Evolutionary conservation across 2,113 vertebrate species (phyloP), one percentile per base, ranked within the genome.

Genomic region (Grammomys dolichurus): DNA sequence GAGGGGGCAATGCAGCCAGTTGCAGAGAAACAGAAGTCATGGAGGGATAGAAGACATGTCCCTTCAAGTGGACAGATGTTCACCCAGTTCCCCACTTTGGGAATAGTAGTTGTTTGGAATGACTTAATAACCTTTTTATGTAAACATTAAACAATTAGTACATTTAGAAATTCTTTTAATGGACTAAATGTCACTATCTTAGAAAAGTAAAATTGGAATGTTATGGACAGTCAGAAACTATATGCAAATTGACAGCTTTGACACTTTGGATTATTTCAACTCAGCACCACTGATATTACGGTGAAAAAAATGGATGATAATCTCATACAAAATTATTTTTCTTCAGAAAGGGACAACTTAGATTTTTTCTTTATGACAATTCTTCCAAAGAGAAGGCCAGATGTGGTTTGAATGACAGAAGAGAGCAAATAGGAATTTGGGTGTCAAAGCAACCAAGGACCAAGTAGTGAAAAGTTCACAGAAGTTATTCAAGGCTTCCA

Each of bases 401-500:
- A 87, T 69, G 81, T 86, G 51, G 95, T 95, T 76, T 86, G 63
- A 81, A 96, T 67, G 51, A 94, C n/a, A 22, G 77, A 95, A 67
- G n/a, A 87, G 28, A 93, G 81, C 56, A 90, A 85, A 70, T 12
- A 89, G 95, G 95, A 97, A 96, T 95, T 91, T 33, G 40, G 86
- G 78, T 96, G 63, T 69, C 95, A 87, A 31, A 73, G 43, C 73
- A 94, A 95, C 92, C 96, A 95, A 70, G 93, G 86, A 20, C 60
- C 63, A 91, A 60, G 82, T 19, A 60, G 43, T 95, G 86, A 92
- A 97, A 97, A 95, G 94, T 97, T 97, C 46, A 75, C 95, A 97
- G 95, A 97, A 96, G 81, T 93, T 65, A 75, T 67, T 93, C 86
- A 84, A 36, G 17, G 94, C 72, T 95, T 90, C 88, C 78, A 67